Percentiles rank a stretch among this genome's conserved stretches.
Evolutionary conservation across 2,797 vertebrate genomes (phyloP).

Genomic region (Thamnophis elegans): DNA sequence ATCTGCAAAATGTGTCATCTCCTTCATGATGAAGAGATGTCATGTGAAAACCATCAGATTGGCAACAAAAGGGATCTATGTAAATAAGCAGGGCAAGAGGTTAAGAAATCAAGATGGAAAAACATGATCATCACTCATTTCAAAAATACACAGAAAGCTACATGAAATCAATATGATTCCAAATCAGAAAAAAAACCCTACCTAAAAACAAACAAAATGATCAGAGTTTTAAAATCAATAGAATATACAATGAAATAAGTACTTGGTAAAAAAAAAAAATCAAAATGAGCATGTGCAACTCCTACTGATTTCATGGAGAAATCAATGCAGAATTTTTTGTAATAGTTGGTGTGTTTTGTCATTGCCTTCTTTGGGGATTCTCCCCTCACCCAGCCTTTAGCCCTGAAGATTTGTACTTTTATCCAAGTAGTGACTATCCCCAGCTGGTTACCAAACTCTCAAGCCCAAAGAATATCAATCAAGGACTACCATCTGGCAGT

Average conservation of each 20-base stretch:
- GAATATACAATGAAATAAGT: neutral
- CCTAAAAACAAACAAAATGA: neutral
- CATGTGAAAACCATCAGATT: neutral
- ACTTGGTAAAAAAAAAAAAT: neutral
- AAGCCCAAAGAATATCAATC: neutral
- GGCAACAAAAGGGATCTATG: neutral
- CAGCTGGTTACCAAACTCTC: neutral
- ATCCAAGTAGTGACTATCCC: neutral
- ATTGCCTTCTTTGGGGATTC: neutral
- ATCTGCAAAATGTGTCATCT: neutral
- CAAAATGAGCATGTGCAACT: neutral
- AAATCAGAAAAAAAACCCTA: neutral
- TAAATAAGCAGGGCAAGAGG: neutral
- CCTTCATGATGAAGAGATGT: neutral
- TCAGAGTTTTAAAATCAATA: neutral
- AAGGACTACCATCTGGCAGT: neutral
- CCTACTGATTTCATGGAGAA: neutral
- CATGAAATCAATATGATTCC: neutral
- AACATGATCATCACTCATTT: neutral
- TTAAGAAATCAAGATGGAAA: neutral
- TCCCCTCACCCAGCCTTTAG: neutral
- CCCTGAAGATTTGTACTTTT: neutral
- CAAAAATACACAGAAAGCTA: neutral
- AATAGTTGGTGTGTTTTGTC: neutral
- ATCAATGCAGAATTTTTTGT: neutral